A percentile compares a stretch with the other conserved stretches of the same genome.
phyloP scores from a whole-genome alignment of 2,797 vertebrate species.

The Darevskia mixta region DNA sequence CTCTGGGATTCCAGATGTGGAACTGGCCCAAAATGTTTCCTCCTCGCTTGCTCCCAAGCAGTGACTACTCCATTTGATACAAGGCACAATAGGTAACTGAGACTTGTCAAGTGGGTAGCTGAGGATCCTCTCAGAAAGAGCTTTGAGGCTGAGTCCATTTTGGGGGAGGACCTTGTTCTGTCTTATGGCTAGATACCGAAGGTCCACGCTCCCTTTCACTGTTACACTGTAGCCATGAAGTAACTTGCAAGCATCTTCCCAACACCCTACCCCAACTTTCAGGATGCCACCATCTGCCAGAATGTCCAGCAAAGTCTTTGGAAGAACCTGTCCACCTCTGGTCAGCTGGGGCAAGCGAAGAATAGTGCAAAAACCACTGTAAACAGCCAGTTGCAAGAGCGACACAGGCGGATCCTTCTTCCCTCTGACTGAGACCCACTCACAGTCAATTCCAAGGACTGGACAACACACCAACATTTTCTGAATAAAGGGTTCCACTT shows the following conservation, averaged over 20 bases:
- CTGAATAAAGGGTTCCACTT: conserved; percentile 85
- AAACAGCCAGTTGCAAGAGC: conserved; percentile 91
- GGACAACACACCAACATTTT: conserved; percentile 86
- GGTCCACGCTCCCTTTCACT: conserved; percentile 87
- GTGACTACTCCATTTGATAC: neutral
- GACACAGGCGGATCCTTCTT: conserved; percentile 85
- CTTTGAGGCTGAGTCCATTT: too few relatives aligned
- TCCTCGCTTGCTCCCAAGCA: too few relatives aligned
- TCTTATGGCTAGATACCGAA: conserved; percentile 90
- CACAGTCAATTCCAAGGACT: conserved; percentile 95
- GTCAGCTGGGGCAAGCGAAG: conserved; percentile 87
- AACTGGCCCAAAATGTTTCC: neutral
- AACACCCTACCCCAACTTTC: conserved; percentile 95
- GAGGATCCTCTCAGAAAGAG: too few relatives aligned
- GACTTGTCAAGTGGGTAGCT: too few relatives aligned
- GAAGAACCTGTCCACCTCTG: conserved; percentile 77
- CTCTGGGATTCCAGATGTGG: neutral
- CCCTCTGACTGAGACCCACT: conserved; percentile 93
- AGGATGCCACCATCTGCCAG: conserved; percentile 85
- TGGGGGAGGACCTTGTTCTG: conserved; percentile 71
- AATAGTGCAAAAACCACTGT: conserved; percentile 89
- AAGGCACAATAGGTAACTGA: neutral
- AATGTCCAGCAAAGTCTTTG: conserved; percentile 84
- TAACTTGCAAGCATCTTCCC: conserved; percentile 91
- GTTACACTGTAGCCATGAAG: conserved; percentile 87